Base-by-base conservation (phyloP, 1,140 invertebrate genomes). In the Drosophila albomicans region DNA sequence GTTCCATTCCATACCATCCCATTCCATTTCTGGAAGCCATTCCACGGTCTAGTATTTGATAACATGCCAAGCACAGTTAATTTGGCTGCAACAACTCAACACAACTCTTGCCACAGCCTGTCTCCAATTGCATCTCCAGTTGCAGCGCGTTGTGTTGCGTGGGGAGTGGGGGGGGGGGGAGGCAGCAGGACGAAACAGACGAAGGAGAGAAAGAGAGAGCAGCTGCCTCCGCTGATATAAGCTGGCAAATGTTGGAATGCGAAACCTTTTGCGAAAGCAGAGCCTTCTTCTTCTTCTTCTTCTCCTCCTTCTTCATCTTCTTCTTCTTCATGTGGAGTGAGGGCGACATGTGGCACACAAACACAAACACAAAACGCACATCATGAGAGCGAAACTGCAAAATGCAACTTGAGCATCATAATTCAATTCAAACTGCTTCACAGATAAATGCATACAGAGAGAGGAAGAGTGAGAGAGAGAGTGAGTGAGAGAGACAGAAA, bases 51-150 rank as follows among this genome's bases (percentile, higher is more conserved):
- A 25, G 30, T 10, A n/a, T 15, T 8, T 25, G 20, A 45, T 11
- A 11, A 5, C 58, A 28, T 49, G 48, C 20, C 48, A n/a, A 35
- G 56, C 13, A 51, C 15, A 56, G 76, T 56, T 71, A 71, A 78
- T 77, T 76, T 77, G 76, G 56, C 56, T 43, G 13, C 48, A 63
- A 46, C 48, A 63, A 35, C 35, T 54, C 59, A 54, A 45, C 49
- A 25, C 20, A 25, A 25, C 3, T 35, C 2, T 64, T 48, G 43
- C 30, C n/a, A 52, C n/a, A 43, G 38, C 8, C 11, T 16, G 38
- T 62, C 51, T 71, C 59, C 41, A 32, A 52, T 63, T 70, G 52
- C 58, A 63, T 25, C 49, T 70, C 8, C 41, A 20, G 13, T 67
- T 67, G 30, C 46, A 46, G 20, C 20, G 3, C 20, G 3, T 25